Conservation (phyloP, 2,113 vertebrate species). For the Gymnobelideus leadbeateri region DNA sequence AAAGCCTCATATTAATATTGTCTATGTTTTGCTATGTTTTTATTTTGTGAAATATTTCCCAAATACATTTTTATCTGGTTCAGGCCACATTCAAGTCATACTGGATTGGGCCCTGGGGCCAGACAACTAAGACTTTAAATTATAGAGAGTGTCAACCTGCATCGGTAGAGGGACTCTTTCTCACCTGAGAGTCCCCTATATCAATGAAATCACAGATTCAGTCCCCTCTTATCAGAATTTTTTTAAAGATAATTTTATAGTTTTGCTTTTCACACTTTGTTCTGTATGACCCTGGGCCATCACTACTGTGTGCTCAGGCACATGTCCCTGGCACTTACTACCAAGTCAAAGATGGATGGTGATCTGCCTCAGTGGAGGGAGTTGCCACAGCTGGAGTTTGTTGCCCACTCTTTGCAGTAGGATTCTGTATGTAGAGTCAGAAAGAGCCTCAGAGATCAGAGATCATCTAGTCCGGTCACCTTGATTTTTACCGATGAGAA, state of each 20-base stretch:
- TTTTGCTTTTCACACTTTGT: background rate
- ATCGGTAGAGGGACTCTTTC: background rate
- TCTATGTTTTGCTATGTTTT: background rate
- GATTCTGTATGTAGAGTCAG: background rate
- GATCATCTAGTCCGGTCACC: background rate
- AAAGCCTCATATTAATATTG: background rate
- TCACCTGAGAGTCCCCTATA: background rate
- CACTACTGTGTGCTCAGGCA: background rate
- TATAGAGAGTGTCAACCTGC: background rate
- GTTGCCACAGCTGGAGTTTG: background rate
- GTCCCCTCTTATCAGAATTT: background rate
- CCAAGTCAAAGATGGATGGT: no score
- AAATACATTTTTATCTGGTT: background rate
- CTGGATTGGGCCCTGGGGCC: background rate
- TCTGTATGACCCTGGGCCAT: background rate
- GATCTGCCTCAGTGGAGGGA: no score
- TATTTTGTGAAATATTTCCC: background rate
- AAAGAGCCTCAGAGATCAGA: background rate
- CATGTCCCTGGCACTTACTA: background rate
- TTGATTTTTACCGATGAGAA: background rate
- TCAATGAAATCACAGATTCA: background rate
- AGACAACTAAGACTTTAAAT: background rate
- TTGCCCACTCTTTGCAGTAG: background rate
- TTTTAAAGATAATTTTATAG: background rate
- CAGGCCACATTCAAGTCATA: background rate